phyloP scores from a whole-genome alignment of 2,888 invertebrate genomes.

The Pasiphila rectangulata region DNA sequence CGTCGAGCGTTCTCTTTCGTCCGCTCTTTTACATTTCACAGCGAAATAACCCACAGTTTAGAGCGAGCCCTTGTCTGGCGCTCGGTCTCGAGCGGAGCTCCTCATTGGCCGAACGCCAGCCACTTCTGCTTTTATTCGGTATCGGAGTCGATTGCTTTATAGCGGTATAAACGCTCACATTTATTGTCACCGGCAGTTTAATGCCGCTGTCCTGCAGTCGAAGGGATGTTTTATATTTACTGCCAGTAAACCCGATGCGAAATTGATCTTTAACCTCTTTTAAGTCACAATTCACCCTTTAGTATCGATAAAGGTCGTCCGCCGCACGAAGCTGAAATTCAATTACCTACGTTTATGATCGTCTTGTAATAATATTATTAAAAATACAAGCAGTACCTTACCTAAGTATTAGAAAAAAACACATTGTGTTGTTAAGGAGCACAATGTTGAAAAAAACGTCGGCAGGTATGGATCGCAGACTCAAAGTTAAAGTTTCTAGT shows the following conservation, averaged over 20 bases:
- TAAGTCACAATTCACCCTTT: constrained; percentile 37
- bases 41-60: constrained; percentile 59
- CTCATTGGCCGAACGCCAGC: constrained; percentile 69
- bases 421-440: too few relatives aligned
- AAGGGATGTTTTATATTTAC: constrained; percentile 62
- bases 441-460: too few relatives aligned
- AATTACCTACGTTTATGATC: not conserved
- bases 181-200: constrained; percentile 64
- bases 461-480: too few relatives aligned
- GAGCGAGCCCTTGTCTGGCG: constrained; percentile 51
- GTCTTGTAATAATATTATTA: too few relatives aligned
- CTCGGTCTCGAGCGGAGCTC: constrained; percentile 49
- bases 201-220: constrained; percentile 56
- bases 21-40: constrained; percentile 64
- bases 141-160: constrained; percentile 72
- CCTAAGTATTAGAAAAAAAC: not conserved
- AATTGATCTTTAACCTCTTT: constrained; percentile 48
- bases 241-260: constrained; percentile 51
- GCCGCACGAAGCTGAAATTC: constrained; percentile 21
- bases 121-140: constrained; percentile 65
- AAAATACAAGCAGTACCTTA: too few relatives aligned
- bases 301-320: constrained; percentile 33
- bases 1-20: constrained; percentile 63
- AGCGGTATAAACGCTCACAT: constrained; percentile 63
- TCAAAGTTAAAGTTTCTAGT: too few relatives aligned